Conservation (phyloP, 2,797 vertebrate species). For the Chelon labrosus region DNA sequence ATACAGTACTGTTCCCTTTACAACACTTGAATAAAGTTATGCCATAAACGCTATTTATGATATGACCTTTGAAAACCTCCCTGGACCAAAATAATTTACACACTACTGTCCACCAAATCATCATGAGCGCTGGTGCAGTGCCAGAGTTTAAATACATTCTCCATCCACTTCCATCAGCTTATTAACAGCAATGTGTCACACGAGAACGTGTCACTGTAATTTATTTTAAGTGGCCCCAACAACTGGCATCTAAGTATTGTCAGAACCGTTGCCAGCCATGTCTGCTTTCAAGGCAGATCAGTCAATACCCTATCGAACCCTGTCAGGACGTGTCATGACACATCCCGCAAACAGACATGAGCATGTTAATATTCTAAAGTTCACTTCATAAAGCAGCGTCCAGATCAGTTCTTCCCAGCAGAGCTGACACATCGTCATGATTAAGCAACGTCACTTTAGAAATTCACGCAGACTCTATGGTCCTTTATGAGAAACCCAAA, state of each 20-base stretch:
- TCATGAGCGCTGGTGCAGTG: background rate
- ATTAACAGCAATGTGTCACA: background rate
- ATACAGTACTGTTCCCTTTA: background rate
- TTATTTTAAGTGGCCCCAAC: background rate
- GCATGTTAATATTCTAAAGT: background rate
- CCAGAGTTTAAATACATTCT: background rate
- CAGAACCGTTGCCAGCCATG: background rate
- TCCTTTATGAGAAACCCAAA: background rate
- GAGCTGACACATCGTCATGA: background rate
- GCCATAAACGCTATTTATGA: background rate
- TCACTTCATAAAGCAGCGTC: background rate
- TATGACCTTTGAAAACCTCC: background rate
- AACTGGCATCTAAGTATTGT: background rate
- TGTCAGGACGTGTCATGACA: conserved; percentile 7
- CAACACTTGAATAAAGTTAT: background rate
- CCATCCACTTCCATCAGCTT: background rate
- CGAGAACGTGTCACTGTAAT: background rate
- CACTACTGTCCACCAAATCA: background rate
- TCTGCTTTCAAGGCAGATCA: conserved; percentile 15
- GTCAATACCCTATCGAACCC: conserved; percentile 15
- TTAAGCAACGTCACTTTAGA: background rate
- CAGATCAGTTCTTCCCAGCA: background rate
- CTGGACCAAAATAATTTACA: background rate
- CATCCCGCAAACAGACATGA: conserved; percentile 9
- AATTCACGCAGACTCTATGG: background rate